Conservation (phyloP, 2,797 vertebrate species). For the Ibycter americanus region DNA sequence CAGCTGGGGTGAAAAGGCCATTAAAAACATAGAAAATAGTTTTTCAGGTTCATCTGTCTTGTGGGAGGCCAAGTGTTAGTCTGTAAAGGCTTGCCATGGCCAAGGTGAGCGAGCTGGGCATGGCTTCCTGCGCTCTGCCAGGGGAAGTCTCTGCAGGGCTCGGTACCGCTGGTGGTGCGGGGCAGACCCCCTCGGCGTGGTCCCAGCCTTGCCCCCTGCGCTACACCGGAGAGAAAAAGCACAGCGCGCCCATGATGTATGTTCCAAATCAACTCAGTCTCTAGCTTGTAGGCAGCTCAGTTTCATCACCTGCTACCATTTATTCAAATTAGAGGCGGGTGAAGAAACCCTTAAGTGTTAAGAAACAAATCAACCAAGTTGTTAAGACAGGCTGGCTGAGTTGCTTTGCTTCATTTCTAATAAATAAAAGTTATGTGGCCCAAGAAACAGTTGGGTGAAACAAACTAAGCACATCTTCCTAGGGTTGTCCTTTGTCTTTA, state of each 20-base stretch:
- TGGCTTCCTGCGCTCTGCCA: conserved; percentile 22
- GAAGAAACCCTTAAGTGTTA: not conserved
- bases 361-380: not conserved
- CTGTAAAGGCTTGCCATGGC: not conserved
- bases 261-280: not conserved
- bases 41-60: not conserved
- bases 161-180: not conserved
- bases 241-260: accelerated
- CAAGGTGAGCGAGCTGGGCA: not conserved
- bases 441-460: not conserved
- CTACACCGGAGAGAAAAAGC: not conserved
- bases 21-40: not conserved
- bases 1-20: accelerated
- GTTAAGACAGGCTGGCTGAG: not conserved
- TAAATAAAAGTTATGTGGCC: not conserved
- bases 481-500: not conserved
- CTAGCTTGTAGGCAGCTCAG: not conserved
- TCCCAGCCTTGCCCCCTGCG: not conserved
- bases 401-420: not conserved
- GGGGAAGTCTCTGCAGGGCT: conserved; percentile 68
- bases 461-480: not conserved
- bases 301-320: not conserved
- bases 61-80: not conserved
- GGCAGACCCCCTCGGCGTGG: not conserved
- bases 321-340: not conserved